phyloP scores from a whole-genome alignment of 2,888 invertebrate species.

The Mesoligia furuncula region DNA sequence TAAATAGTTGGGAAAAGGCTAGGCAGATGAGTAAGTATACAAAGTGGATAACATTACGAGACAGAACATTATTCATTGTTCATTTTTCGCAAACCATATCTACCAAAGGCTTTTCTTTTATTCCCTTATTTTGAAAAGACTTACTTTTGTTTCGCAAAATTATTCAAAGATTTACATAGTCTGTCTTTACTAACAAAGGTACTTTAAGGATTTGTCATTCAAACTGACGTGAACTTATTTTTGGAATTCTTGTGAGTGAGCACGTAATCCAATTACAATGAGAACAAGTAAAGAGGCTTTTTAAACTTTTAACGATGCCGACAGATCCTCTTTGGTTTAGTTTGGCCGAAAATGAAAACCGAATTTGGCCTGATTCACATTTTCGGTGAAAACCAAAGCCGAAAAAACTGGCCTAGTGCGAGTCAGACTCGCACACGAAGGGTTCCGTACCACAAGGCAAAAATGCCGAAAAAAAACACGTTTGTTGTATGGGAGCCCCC shows the following conservation, averaged over 20 bases:
- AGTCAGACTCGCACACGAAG: too few relatives aligned
- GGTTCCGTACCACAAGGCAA: too few relatives aligned
- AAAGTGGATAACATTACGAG: too few relatives aligned
- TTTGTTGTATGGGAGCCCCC: too few relatives aligned
- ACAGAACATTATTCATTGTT: not conserved
- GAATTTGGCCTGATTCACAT: not conserved
- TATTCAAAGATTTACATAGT: not conserved
- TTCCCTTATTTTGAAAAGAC: not conserved
- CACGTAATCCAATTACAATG: too few relatives aligned
- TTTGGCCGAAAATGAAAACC: not conserved
- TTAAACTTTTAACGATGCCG: not conserved
- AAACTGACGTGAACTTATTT: not conserved
- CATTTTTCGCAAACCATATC: not conserved
- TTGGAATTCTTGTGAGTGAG: not conserved
- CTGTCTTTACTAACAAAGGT: not conserved
- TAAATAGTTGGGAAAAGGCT: too few relatives aligned
- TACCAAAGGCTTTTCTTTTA: not conserved
- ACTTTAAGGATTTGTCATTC: not conserved
- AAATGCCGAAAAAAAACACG: too few relatives aligned
- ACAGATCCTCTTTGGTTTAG: not conserved
- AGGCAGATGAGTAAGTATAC: too few relatives aligned
- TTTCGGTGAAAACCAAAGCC: not conserved
- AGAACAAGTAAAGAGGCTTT: not conserved
- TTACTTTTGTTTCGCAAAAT: not conserved
- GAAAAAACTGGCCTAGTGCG: too few relatives aligned